These are phyloP conservation scores for Zelleria hepariella DNA, from an alignment of 2,888 invertebrate genomes.

Conservation along the genomic window DNA sequence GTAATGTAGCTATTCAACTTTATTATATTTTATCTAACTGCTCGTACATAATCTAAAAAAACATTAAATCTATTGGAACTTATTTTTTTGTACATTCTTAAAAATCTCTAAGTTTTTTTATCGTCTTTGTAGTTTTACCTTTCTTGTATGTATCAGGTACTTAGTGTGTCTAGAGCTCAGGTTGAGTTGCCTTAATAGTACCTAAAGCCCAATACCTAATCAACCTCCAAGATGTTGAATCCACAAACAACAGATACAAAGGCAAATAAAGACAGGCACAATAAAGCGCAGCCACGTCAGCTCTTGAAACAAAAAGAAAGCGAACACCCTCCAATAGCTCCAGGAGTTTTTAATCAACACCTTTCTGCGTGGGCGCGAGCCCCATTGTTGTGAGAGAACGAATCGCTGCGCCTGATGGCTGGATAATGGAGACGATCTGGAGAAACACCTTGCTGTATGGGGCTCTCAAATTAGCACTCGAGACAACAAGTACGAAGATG, in stretches of 20 bases:
- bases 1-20: neutral
- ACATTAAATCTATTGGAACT: too few species aligned
- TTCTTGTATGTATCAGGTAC: too few species aligned
- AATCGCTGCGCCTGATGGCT: conserved; percentile 1
- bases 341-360: conserved; percentile 6
- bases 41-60: neutral
- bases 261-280: neutral
- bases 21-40: neutral
- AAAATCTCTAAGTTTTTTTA: too few species aligned
- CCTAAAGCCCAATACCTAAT: too few species aligned
- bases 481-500: neutral
- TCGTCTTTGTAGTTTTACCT: too few species aligned
- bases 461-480: neutral
- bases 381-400: conserved; percentile 1
- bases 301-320: neutral
- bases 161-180: too few species aligned
- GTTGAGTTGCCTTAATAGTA: too few species aligned
- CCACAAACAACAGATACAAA: too few species aligned
- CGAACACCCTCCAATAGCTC: neutral
- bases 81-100: too few species aligned
- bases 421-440: conserved; percentile 1
- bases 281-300: neutral
- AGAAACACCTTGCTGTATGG: neutral
- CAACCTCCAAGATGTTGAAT: too few species aligned
- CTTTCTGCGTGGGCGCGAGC: neutral